Evolutionary conservation across 2,113 vertebrate genomes (phyloP).

Genomic region (Ibidorhyncha struthersii): DNA sequence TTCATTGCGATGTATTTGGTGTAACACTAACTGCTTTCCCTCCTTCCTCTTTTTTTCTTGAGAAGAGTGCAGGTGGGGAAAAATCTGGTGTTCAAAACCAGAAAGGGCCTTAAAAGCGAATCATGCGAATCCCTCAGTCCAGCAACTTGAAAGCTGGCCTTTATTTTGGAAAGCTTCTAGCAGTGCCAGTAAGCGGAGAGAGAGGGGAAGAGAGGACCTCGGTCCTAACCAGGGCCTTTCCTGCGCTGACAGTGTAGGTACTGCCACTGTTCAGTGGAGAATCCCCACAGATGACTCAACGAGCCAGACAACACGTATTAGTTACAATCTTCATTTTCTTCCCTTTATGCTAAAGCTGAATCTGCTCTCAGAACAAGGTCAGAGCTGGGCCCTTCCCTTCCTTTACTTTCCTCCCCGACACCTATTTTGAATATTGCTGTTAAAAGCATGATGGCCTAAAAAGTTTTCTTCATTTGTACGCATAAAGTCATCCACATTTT

Average conservation of each 20-base stretch:
- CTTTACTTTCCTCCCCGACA: not conserved
- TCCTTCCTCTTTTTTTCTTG: not conserved
- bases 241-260: rapidly evolving
- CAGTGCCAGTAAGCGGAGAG: not conserved
- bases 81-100: not conserved
- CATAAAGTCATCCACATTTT: not conserved
- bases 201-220: not conserved
- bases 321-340: not conserved
- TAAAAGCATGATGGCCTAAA: not conserved
- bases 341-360: not conserved
- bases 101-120: not conserved
- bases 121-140: not conserved
- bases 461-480: not conserved
- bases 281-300: not conserved
- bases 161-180: not conserved
- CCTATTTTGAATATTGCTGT: not conserved
- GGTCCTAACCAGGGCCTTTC: not conserved
- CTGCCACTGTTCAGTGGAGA: not conserved
- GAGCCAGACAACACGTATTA: not conserved
- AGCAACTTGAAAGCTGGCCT: not conserved
- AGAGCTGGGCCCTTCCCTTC: not conserved
- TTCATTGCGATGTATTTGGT: not conserved
- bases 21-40: not conserved
- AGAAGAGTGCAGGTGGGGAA: not conserved
- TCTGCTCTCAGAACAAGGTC: not conserved